phyloP scores from a whole-genome alignment of 2,113 vertebrate species.

The Suncus etruscus region DNA sequence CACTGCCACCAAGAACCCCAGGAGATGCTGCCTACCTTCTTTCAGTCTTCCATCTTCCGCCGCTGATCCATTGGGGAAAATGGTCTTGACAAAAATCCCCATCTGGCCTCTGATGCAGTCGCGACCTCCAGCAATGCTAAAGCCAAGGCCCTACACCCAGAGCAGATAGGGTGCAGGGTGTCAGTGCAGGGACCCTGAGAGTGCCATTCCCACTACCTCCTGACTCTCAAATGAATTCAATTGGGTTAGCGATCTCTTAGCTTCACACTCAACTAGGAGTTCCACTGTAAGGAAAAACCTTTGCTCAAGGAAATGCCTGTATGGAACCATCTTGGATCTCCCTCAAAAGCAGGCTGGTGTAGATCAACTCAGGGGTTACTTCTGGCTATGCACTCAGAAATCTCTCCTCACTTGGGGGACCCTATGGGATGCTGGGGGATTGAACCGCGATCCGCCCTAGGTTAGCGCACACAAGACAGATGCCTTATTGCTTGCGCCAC shows the following conservation, averaged over 20 bases:
- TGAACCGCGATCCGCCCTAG: too few species aligned
- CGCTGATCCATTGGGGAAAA: conserved; percentile 95
- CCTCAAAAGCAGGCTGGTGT: not conserved
- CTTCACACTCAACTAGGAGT: not conserved
- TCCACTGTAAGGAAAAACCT: conserved; percentile 32
- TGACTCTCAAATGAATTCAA: not conserved
- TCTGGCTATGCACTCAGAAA: not conserved
- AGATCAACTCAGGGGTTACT: not conserved
- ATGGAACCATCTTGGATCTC: conserved; percentile 11
- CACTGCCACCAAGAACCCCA: not conserved
- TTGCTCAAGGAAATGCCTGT: conserved; percentile 33
- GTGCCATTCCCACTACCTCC: too few species aligned
- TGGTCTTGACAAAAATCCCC: conserved; percentile 99
- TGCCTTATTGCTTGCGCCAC: too few species aligned
- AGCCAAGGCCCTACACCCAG: conserved; percentile 93
- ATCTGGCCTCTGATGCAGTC: conserved; percentile 97
- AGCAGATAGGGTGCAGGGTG: not conserved
- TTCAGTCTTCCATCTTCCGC: conserved; percentile 97
- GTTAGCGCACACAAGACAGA: too few species aligned
- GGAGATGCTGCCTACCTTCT: conserved; percentile 89
- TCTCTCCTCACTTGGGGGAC: too few species aligned
- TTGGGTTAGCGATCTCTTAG: not conserved
- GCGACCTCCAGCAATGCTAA: conserved; percentile 97
- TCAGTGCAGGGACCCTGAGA: not conserved
- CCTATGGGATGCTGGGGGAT: too few species aligned